Evolutionary conservation across 1,140 invertebrate genomes (phyloP), one percentile per base, ranked within the genome.

Genomic region (Drosophila ambigua): DNA sequence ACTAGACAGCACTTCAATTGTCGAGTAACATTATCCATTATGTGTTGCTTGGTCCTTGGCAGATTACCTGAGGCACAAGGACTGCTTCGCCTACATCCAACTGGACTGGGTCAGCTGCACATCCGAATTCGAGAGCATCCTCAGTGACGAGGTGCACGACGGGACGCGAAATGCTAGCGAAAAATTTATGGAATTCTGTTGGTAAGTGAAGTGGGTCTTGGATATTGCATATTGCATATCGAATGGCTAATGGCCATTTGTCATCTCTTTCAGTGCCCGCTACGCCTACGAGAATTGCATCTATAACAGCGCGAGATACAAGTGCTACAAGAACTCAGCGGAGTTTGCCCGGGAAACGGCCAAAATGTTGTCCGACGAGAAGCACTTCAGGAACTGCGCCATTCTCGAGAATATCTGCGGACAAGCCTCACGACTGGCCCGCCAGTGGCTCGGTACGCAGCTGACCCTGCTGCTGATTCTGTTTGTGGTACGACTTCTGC

Each of bases 211-310:
- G 77, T 11, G 35, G 3, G 1, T 20, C 20, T 20, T 20, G 20
- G 9, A 1, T 11, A 9, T 35, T 35, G 9, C 31, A 4, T n/a
- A n/a, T n/a, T n/a, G n/a, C n/a, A n/a, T n/a, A n/a, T 15, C 13
- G 20, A 43, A 31, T 35, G 45, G 8, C 2, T 39, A 13, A 39
- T 39, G 4, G 35, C 35, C 26, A 24, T 8, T 23, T 55, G 49
- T 11, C 5, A 16, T 39, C 69, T 49, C 55, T 50, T 53, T 77
- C 69, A 91, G 90, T 48, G 83, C 90, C 49, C 81, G 90, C 9
- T 79, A 84, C 35, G 90, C 88, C 7, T 91, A 91, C 64, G 90
- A 91, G 66, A 91, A 87, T 16, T 91, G 90, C 75, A 91, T 91
- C 57, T 91, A 90, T 59, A 91, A 90, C 28, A 91, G 90, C 28